Conservation (phyloP, 2,888 invertebrate species). For the Coleophora deauratella region DNA sequence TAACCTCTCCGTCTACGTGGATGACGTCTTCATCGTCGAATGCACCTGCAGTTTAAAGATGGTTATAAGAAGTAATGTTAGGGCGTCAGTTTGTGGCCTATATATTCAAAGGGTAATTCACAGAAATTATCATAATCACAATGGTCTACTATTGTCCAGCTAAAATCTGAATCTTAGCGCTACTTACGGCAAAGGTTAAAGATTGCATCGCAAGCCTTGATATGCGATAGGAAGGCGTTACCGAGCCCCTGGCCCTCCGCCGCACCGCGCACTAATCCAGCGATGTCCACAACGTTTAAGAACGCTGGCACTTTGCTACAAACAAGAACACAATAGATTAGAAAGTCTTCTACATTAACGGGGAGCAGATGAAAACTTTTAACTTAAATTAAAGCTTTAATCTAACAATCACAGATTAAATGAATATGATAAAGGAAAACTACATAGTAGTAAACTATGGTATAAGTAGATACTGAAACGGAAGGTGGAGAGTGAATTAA, state of each 20-base stretch:
- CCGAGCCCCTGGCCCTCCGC: constrained; percentile 98
- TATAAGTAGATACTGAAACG: too few species aligned
- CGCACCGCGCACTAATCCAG: constrained; percentile 98
- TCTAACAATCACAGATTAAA: too few species aligned
- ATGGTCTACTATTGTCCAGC: too few species aligned
- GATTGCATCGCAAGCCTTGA: constrained; percentile 98
- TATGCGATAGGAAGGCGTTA: constrained; percentile 98
- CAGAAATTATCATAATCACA: too few species aligned
- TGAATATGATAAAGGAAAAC: too few species aligned
- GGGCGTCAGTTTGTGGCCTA: neutral
- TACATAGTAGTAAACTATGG: too few species aligned
- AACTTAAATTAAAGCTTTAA: too few species aligned
- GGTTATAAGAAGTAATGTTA: neutral
- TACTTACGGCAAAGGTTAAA: constrained; percentile 96
- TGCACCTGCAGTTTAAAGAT: constrained; percentile 77
- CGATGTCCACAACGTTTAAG: constrained; percentile 98
- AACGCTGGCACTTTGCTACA: constrained; percentile 98
- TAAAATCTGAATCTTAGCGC: too few species aligned
- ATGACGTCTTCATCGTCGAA: constrained; percentile 99
- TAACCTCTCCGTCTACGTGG: constrained; percentile 98
- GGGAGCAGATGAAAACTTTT: too few species aligned
- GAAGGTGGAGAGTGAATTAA: too few species aligned
- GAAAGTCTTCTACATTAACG: too few species aligned
- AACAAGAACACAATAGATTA: constrained; percentile 18
- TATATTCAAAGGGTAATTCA: too few species aligned